phyloP scores from a whole-genome alignment of 2,888 invertebrate genomes.

The Polydrusus pterygomalis region DNA sequence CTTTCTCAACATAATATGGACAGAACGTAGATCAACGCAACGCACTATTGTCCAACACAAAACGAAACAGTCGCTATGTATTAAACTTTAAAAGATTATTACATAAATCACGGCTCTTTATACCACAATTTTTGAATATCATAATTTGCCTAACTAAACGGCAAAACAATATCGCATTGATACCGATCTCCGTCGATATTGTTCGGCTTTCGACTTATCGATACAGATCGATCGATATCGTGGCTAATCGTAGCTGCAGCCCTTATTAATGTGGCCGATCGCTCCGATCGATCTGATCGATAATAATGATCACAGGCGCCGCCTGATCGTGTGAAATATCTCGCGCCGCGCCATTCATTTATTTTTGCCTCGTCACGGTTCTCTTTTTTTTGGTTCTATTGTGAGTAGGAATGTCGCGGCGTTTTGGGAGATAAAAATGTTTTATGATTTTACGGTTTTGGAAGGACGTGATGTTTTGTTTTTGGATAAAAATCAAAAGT shows the following conservation, averaged over 20 bases:
- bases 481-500: no score
- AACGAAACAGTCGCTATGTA: no score
- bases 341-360: slow-evolving; percentile 40
- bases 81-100: slow-evolving; percentile 13
- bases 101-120: slow-evolving; percentile 14
- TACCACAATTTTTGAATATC: slow-evolving; percentile 17
- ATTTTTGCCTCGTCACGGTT: slow-evolving; percentile 37
- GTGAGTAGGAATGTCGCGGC: slow-evolving; percentile 19
- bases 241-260: slow-evolving; percentile 48
- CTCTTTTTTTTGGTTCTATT: slow-evolving; percentile 17
- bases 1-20: no score
- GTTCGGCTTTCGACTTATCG: slow-evolving; percentile 44
- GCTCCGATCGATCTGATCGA: slow-evolving; percentile 43
- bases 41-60: no score
- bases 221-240: slow-evolving; percentile 48
- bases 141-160: slow-evolving; percentile 31
- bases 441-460: neutral
- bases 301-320: slow-evolving; percentile 56
- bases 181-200: slow-evolving; percentile 40
- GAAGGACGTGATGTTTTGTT: no score
- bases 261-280: slow-evolving; percentile 49
- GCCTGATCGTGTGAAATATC: slow-evolving; percentile 67
- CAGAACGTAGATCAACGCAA: no score
- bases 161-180: slow-evolving; percentile 28
- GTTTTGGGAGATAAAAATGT: neutral